A percentile compares a stretch with the other conserved stretches of the same genome.
Conservation (phyloP, 2,888 invertebrate genomes). For the Leucoma salicis region DNA sequence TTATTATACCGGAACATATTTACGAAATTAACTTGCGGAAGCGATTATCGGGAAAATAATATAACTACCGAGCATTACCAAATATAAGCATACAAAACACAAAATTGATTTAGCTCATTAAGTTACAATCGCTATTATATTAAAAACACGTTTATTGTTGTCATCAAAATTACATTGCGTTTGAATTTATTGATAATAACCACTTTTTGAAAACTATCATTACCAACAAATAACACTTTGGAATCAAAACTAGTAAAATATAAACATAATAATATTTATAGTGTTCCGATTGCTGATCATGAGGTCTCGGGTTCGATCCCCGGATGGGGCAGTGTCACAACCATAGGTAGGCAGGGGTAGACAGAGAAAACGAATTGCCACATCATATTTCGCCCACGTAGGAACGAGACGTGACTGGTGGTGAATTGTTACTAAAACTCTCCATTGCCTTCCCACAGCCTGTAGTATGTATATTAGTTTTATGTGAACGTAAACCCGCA, state of each 20-base stretch:
- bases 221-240: neutral
- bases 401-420: too few relatives aligned
- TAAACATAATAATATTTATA: too few relatives aligned
- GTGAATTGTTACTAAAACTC: too few relatives aligned
- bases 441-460: too few relatives aligned
- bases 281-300: too few relatives aligned
- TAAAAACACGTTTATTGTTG: neutral
- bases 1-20: neutral
- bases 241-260: neutral
- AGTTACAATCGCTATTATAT: neutral
- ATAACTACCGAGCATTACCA: neutral
- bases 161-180: neutral
- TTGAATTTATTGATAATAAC: neutral
- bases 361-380: too few relatives aligned
- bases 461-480: too few relatives aligned
- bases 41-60: neutral
- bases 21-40: neutral
- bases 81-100: neutral
- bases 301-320: too few relatives aligned
- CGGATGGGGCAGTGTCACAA: too few relatives aligned
- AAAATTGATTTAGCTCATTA: neutral
- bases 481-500: too few relatives aligned
- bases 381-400: too few relatives aligned
- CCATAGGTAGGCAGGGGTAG: too few relatives aligned
- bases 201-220: neutral